Base-by-base conservation (phyloP, 2,888 invertebrate species). In the Brenthis hecate region DNA sequence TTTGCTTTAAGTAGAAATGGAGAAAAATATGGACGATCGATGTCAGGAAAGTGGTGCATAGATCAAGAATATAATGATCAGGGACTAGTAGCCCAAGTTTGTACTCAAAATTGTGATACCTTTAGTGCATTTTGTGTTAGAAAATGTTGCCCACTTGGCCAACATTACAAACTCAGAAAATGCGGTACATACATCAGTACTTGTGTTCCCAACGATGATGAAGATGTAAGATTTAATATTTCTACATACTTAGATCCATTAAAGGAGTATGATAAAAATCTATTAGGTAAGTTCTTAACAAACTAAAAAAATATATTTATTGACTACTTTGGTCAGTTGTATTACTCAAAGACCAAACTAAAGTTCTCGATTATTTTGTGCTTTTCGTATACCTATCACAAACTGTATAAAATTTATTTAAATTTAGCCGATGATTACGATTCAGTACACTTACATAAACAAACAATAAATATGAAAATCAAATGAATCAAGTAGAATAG, bases 71-170 rank as follows among this genome's bases (percentile, higher is more conserved):
- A 76, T 53, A 65, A 73, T 8, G 75, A 75, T 6, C 65, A 73
- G 0, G 76, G 74, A 28, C 70, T 89, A 53, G 77, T 93, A 5
- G 91, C 86, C 47, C 84, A 89, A 50, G 85, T 86, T 13, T 93
- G 93, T 74, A 81, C 88, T 5, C 74, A 73, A 13, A 80, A 88
- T 69, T 91, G 88, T 73, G 72, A 77, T 0, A 74, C 73, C 5
- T 90, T 83, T 72, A 86, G 81, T 36, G 90, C 90, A 3, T 86
- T 78, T 72, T 93, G 94, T 73, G 72, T 94, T 5, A 89, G 87
- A 66, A 94, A 94, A 77, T 94, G 94, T 74, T 94, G 94, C 76
- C 92, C 93, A 2, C 84, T 93, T 36, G 94, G 94, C 14, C 77
- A 93, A 55, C 93, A 94, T 76, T 94, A 83, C 70, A 82, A 76